A percentile compares a stretch with the other conserved stretches of the same genome.
These are phyloP conservation scores for Felis catus DNA, from an alignment of 2,113 vertebrate genomes.

Conservation along the genomic window F.catus_Fca126_mat1.0 CM031420.1:105165501-105166000, in stretches of 20 bases:
- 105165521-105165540: no score
- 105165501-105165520: no score
- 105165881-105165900: background rate
- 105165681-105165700: conserved; percentile 6
- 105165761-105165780: conserved; percentile 31
- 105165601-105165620: no score
- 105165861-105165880: conserved; percentile 48
- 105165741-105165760: conserved; percentile 1
- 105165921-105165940: conserved; percentile 20
- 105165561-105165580: no score
- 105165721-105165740: background rate
- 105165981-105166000: background rate
- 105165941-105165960: background rate
- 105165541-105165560: no score
- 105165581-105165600: no score
- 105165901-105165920: conserved; percentile 9
- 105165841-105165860: conserved; percentile 2
- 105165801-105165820: background rate
- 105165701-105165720: conserved; percentile 30
- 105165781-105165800: background rate
- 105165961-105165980: background rate
- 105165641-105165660: no score
- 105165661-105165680: no score
- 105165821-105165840: background rate
- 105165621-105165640: no score